Base-by-base conservation (phyloP, 2,888 invertebrate species). In the Drosophila melanosoma region DNA sequence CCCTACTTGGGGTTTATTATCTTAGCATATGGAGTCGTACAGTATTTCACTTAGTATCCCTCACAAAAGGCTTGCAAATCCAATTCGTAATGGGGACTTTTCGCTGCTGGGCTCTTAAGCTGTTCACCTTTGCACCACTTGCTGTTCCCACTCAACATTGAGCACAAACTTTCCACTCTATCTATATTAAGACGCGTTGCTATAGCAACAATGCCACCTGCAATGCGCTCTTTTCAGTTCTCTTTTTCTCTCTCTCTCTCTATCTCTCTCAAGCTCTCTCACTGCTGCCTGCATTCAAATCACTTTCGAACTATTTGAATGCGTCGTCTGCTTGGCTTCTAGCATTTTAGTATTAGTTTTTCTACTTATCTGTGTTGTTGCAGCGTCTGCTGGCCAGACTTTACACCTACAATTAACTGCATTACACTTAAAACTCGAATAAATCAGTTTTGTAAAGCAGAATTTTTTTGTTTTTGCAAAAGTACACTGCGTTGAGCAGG, bases 341-440 rank as follows among this genome's bases (percentile, higher is more conserved):
- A 49, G 15, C 63, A 53, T 75, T 51, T 74, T 42, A 70, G 81
- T 75, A 32, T 64, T 75, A 68, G 71, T 62, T 78, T 75, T 80
- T 56, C 81, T 49, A 65, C 69, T 64, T 61, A 61, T 33, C 40
- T 7, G 70, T 51, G 61, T 54, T 76, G 80, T 75, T 69, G 61
- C 45, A 17, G 33, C 35, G 40, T 23, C 53, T 23, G 57, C 17
- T 42, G 38, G 26, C 60, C 57, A 63, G 49, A 60, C 36, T 53
- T 60, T 48, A 3, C 42, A 42, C 7, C 58, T 40, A 42, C 52
- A 69, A 59, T 68, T 68, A 36, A 32, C 54, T 73, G 29, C 32
- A 61, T 42, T 53, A 57, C 58, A 33, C 49, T 51, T 11, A 40
- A 38, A 42, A 42, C 17, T 32, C 17, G 48, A 17, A 17, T 26